These are phyloP conservation scores for Gopherus evgoodei DNA, from an alignment of 2,113 vertebrate genomes.

Conservation along the genomic window DNA sequence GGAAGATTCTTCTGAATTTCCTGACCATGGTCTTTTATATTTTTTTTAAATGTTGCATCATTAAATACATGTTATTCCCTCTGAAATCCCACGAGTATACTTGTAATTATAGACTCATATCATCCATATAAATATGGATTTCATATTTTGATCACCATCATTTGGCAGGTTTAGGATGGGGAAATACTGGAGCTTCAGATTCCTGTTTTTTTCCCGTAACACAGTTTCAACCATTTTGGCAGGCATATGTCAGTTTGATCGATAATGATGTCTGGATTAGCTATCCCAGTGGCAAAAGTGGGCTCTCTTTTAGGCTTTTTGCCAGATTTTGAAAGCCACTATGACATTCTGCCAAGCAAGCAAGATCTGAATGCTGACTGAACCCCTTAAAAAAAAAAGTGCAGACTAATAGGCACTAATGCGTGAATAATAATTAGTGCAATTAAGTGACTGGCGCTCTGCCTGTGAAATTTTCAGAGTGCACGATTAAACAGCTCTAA, in stretches of 20 bases:
- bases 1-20: neutral
- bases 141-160: constrained; percentile 20
- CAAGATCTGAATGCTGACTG: constrained; percentile 80
- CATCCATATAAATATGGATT: constrained; percentile 28
- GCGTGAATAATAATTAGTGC: constrained; percentile 84
- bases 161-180: constrained; percentile 33
- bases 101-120: neutral
- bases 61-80: neutral
- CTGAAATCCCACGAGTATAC: neutral
- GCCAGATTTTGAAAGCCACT: constrained; percentile 78
- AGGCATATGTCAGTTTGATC: constrained; percentile 74
- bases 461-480: constrained; percentile 71
- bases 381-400: constrained; percentile 75
- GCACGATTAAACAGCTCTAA: constrained; percentile 68
- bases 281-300: constrained; percentile 76
- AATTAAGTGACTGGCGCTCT: constrained; percentile 75
- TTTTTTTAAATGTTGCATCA: neutral
- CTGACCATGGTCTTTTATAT: neutral
- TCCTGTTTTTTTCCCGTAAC: constrained; percentile 31
- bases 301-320: constrained; percentile 73
- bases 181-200: constrained; percentile 8
- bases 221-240: constrained; percentile 67
- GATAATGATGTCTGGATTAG: constrained; percentile 76
- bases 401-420: constrained; percentile 81
- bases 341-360: constrained; percentile 81